Conservation (phyloP, 2,113 vertebrate genomes). For the Crotalus viridis region DNA sequence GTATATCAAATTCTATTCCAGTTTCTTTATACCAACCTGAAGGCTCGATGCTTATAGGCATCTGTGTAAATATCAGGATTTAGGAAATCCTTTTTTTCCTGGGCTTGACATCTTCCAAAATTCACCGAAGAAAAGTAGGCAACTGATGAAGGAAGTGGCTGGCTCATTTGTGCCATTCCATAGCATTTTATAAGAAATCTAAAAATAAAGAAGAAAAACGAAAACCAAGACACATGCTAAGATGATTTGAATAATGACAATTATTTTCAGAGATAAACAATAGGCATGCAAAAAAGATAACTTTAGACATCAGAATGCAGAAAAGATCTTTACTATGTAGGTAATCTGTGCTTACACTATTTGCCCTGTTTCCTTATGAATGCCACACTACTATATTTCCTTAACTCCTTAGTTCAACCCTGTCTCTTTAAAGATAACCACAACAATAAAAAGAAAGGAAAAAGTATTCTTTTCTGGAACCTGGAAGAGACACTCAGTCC, state of each 20-base stretch:
- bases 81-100: conserved; percentile 67
- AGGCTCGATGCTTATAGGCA: conserved; percentile 66
- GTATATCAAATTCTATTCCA: neutral
- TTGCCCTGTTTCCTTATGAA: neutral
- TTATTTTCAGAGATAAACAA: neutral
- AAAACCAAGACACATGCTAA: conserved; percentile 10
- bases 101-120: conserved; percentile 60
- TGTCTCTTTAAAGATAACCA: neutral
- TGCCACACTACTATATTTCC: neutral
- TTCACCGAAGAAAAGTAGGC: conserved; percentile 60
- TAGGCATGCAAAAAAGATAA: neutral
- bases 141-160: conserved; percentile 64
- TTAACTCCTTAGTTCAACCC: neutral
- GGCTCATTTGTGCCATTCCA: conserved; percentile 40
- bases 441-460: neutral
- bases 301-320: neutral
- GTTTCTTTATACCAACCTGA: conserved; percentile 62
- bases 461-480: neutral
- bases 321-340: neutral
- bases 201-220: neutral
- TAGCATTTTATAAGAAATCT: conserved; percentile 78
- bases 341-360: neutral
- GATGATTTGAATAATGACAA: neutral
- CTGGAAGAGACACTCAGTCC: neutral
- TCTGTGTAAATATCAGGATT: conserved; percentile 63